phyloP scores from a whole-genome alignment of 2,113 vertebrate species.

The Hepsetus odoe region DNA sequence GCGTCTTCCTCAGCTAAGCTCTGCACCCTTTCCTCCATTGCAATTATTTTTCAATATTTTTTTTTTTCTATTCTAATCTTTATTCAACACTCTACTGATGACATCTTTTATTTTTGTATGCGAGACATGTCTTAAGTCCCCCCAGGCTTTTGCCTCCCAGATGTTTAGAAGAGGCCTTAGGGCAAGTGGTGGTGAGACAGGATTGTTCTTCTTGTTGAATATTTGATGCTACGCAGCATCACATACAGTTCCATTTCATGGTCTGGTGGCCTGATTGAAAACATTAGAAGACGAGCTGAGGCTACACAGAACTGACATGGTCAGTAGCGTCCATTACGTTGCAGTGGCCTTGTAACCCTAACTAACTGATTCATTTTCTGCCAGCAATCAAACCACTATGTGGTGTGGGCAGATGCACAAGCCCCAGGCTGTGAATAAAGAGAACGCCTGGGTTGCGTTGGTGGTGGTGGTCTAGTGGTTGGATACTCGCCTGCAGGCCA shows the following conservation, averaged over 20 bases:
- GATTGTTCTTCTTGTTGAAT: neutral
- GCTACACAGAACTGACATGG: slow-evolving; percentile 74
- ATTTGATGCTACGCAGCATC: slow-evolving; percentile 53
- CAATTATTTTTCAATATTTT: too few relatives aligned
- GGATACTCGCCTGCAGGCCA: too few relatives aligned
- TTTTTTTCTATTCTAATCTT: too few relatives aligned
- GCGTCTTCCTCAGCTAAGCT: too few relatives aligned
- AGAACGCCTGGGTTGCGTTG: neutral
- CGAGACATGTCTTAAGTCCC: neutral
- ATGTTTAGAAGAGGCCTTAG: neutral
- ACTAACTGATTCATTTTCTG: slow-evolving; percentile 73
- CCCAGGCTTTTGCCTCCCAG: neutral
- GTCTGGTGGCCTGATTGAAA: slow-evolving; percentile 72
- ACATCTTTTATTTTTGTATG: neutral
- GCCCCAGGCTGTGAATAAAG: neutral
- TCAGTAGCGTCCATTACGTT: slow-evolving; percentile 77
- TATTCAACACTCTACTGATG: too few relatives aligned
- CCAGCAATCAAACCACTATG: slow-evolving; percentile 56
- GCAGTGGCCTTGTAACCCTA: slow-evolving; percentile 70
- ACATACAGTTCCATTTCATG: slow-evolving; percentile 76
- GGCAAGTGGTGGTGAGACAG: too few relatives aligned
- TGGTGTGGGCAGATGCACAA: neutral
- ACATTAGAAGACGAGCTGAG: slow-evolving; percentile 65
- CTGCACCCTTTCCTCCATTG: too few relatives aligned
- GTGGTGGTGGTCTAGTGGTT: too few relatives aligned